A percentile compares a stretch with the other conserved stretches of the same genome.
Conservation (phyloP, 2,113 vertebrate genomes). For the Seriola dumerili region DNA sequence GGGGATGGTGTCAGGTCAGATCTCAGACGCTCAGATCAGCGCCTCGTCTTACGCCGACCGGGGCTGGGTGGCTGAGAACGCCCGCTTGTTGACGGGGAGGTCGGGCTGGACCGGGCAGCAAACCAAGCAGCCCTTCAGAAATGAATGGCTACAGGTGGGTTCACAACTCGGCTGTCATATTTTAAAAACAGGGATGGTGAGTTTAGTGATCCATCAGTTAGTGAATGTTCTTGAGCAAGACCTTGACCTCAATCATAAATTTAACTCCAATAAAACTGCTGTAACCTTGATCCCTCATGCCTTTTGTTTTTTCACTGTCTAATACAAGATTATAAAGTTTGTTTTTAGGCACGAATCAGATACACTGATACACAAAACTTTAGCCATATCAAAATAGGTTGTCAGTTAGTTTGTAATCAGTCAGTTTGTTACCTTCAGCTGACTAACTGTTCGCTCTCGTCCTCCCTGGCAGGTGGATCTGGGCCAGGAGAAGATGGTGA, state of each 20-base stretch:
- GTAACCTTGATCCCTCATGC: too few species aligned
- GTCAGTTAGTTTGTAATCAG: too few species aligned
- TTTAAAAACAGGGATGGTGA: not conserved
- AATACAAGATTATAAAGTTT: not conserved
- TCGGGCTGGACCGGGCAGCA: constrained; percentile 91
- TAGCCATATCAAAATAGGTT: too few species aligned
- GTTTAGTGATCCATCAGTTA: not conserved
- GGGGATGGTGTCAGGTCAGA: constrained; percentile 97
- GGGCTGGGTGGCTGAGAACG: constrained; percentile 94
- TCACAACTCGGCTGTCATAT: not conserved
- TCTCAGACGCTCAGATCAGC: constrained; percentile 94
- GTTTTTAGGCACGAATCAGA: too few species aligned
- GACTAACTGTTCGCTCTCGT: not conserved
- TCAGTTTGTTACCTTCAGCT: too few species aligned
- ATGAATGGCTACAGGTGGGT: constrained; percentile 89
- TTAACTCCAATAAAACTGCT: too few species aligned
- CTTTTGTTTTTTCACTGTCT: too few species aligned
- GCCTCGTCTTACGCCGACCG: constrained; percentile 92
- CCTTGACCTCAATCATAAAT: too few species aligned
- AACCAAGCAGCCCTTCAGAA: constrained; percentile 84
- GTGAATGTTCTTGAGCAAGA: too few species aligned
- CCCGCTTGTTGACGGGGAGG: constrained; percentile 92
- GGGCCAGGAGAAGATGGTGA: constrained; percentile 90
- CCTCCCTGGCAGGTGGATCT: constrained; percentile 87
- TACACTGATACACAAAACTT: too few species aligned